A percentile compares a stretch with the other conserved stretches of the same genome.
Evolutionary conservation across 2,888 invertebrate genomes (phyloP).

Genomic region (Anodontia alba): DNA sequence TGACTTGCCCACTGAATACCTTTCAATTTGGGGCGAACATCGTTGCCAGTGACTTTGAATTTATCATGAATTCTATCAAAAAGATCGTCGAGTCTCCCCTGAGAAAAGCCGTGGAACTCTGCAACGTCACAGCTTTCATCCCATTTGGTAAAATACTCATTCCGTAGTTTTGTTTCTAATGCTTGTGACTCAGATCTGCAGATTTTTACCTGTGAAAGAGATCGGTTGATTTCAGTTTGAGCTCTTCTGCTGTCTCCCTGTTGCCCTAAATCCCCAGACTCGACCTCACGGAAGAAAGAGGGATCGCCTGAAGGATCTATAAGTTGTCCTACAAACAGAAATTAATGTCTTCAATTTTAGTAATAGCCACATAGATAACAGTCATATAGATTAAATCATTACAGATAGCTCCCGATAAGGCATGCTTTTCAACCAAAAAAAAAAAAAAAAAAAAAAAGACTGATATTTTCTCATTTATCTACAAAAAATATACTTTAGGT

Average conservation of each 20-base stretch:
- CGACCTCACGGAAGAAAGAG: neutral
- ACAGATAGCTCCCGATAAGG: too few relatives aligned
- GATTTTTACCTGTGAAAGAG: slow-evolving; percentile 2
- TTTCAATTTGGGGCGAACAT: slow-evolving; percentile 2
- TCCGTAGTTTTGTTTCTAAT: neutral
- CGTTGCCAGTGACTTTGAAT: neutral
- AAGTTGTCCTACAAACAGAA: neutral
- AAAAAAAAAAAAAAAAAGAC: too few relatives aligned
- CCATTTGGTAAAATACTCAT: slow-evolving; percentile 18
- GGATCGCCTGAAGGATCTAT: neutral
- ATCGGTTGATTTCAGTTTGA: neutral
- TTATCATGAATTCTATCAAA: neutral
- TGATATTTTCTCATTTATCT: too few relatives aligned
- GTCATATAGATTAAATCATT: too few relatives aligned
- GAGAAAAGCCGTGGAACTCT: slow-evolving; percentile 11
- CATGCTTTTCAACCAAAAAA: too few relatives aligned
- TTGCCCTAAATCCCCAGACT: neutral
- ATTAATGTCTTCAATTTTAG: too few relatives aligned
- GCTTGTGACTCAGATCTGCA: neutral
- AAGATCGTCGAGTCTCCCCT: neutral
- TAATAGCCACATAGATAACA: too few relatives aligned
- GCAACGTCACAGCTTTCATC: slow-evolving; percentile 19
- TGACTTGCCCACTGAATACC: slow-evolving; percentile 1
- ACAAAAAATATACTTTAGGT: too few relatives aligned
- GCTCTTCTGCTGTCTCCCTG: neutral